These are phyloP conservation scores for Miniopterus natalensis DNA, from an alignment of 2,113 vertebrate species.

Conservation along the genomic window DNA sequence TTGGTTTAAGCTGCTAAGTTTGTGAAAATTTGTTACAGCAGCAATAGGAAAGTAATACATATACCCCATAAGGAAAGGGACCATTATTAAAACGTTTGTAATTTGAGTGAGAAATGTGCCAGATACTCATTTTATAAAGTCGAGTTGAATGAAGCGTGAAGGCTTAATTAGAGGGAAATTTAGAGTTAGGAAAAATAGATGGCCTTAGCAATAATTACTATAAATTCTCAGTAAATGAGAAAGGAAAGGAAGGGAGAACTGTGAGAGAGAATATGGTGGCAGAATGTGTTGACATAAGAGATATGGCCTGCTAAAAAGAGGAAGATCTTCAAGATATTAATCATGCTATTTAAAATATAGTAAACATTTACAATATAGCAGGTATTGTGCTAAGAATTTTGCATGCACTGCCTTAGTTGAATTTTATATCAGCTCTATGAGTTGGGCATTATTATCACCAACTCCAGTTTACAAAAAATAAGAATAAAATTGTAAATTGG, in stretches of 20 bases:
- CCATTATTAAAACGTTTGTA: not conserved
- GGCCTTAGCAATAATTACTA: not conserved
- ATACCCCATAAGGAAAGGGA: not conserved
- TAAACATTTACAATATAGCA: not conserved
- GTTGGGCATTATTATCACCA: not conserved
- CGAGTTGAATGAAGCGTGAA: not conserved
- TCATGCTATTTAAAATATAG: not conserved
- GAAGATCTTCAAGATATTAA: not conserved
- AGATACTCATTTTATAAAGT: not conserved
- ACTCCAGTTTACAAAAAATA: not conserved
- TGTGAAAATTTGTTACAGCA: not conserved
- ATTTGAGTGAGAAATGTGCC: not conserved
- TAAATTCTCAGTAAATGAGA: constrained; percentile 9
- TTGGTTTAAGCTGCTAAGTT: not conserved
- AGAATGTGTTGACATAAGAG: not conserved
- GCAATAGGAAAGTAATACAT: not conserved
- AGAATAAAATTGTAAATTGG: not conserved
- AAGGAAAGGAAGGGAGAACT: not conserved
- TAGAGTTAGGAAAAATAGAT: not conserved
- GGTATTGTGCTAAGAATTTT: not conserved
- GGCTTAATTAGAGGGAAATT: constrained; percentile 3
- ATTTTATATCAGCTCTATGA: not conserved
- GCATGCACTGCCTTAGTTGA: not conserved
- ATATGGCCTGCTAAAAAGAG: not conserved
- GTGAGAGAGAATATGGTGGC: not conserved